These are phyloP conservation scores for Myotis yumanensis DNA, from an alignment of 2,113 vertebrate genomes.

Conservation along the genomic window DNA sequence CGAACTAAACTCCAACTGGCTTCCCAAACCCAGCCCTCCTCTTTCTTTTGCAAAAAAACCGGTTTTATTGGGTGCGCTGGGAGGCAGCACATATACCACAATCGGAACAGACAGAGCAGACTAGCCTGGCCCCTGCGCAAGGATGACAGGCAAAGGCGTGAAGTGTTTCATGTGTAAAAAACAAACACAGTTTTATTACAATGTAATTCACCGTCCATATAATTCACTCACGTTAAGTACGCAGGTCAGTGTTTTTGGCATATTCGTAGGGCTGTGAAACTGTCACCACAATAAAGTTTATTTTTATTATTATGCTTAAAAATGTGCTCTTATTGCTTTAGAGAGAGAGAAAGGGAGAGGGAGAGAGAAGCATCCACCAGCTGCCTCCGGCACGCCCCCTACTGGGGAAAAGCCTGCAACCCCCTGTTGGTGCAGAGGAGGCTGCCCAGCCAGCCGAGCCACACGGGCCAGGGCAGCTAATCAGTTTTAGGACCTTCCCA, in stretches of 20 bases:
- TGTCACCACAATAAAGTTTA: background rate
- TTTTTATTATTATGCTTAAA: background rate
- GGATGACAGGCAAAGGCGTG: background rate
- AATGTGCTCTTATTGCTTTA: background rate
- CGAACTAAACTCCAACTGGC: background rate
- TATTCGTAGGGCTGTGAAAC: background rate
- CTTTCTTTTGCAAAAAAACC: background rate
- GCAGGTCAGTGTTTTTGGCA: background rate
- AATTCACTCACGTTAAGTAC: background rate
- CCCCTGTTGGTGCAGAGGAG: background rate
- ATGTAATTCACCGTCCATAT: background rate
- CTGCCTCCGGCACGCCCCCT: background rate
- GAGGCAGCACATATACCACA: background rate
- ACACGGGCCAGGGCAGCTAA: background rate
- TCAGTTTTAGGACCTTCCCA: background rate
- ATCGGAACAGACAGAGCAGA: background rate
- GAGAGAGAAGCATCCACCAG: background rate
- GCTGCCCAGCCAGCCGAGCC: background rate
- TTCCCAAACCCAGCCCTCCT: background rate
- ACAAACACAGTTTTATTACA: background rate
- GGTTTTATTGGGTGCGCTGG: too few species aligned
- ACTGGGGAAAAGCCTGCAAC: background rate
- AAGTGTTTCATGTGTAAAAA: background rate
- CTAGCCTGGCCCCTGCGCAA: background rate
- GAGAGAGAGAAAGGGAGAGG: background rate